Evolutionary conservation across 2,888 invertebrate genomes (phyloP), one percentile per base, ranked within the genome.

Genomic region (Pteria penguin): DNA sequence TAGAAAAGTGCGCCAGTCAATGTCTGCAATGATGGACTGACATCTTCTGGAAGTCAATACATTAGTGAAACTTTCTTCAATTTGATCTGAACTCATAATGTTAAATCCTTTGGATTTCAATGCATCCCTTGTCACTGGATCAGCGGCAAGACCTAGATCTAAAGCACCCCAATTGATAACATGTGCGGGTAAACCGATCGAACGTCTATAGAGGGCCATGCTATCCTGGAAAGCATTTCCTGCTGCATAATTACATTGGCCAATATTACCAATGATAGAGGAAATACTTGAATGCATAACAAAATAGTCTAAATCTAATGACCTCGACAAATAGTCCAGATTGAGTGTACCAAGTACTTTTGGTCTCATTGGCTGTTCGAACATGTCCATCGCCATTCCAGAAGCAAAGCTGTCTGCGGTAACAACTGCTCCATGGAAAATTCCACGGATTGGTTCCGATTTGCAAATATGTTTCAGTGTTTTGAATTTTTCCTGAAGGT

Each of bases 111-210:
- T 63, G 3, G 24, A 57, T 45, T 66, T 36, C 24, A 83, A 54
- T 8, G 29, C 54, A n/a, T 66, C 57, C 52, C 70, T 66, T 1
- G 72, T 58, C 3, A 24, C 36, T 8, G 55, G 29, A 11, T 60
- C 36, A 8, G 33, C 33, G 1, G 80, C 76, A 79, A 86, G 81
- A 3, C 87, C 87, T 2, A 84, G 58, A 45, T 72, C 78, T 24
- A 87, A 55, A 5, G 84, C 73, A 5, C 85, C 83, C 88, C 88
- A 88, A 62, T 86, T 86, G 22, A 87, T 83, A 32, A 72, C 72
- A 57, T 86, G 85, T 24, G 78, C 85, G 27, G 73, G 36, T 5
- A 84, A 65, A 26, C 83, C 84, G 11, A 52, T 27, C 5, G 52
- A 32, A 14, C 83, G 62, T 5, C 87, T 75, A 57, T 76, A 82